Conservation (phyloP, 2,888 invertebrate species). For the Cephus spinipes region DNA sequence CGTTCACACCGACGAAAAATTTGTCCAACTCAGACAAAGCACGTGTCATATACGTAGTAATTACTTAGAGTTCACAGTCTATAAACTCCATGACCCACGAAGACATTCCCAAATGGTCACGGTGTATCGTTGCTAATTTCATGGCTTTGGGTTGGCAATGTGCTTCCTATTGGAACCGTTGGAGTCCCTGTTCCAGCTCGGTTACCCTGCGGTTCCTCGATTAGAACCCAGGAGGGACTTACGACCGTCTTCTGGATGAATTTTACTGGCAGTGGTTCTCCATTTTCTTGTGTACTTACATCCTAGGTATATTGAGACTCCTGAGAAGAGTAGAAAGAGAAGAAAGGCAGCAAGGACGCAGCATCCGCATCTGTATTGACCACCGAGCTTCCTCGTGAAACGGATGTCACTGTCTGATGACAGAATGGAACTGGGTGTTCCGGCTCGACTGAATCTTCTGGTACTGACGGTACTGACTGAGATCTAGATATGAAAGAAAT, state of each 20-base stretch:
- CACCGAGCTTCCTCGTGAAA: slow-evolving; percentile 87
- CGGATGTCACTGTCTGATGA: slow-evolving; percentile 91
- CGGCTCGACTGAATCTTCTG: slow-evolving; percentile 68
- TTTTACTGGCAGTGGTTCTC: neutral
- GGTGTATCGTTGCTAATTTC: neutral
- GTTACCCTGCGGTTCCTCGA: neutral
- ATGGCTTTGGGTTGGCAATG: neutral
- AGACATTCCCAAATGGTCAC: neutral
- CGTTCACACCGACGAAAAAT: neutral
- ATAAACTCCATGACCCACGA: neutral
- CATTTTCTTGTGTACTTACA: slow-evolving; percentile 69
- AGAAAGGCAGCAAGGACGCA: slow-evolving; percentile 87
- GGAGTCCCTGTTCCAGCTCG: neutral
- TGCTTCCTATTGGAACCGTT: neutral
- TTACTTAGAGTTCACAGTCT: neutral
- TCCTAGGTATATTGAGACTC: slow-evolving; percentile 75
- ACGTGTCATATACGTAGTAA: neutral
- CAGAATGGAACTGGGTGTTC: slow-evolving; percentile 81
- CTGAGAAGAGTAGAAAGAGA: slow-evolving; percentile 80
- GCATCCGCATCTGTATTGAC: slow-evolving; percentile 89
- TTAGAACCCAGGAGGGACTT: neutral
- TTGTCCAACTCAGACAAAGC: neutral
- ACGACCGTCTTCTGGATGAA: neutral
- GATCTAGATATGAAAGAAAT: slow-evolving; percentile 65
- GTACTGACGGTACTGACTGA: slow-evolving; percentile 69